Evolutionary conservation across 2,113 vertebrate species (phyloP).

Genomic region (Spheniscus mendiculus): DNA sequence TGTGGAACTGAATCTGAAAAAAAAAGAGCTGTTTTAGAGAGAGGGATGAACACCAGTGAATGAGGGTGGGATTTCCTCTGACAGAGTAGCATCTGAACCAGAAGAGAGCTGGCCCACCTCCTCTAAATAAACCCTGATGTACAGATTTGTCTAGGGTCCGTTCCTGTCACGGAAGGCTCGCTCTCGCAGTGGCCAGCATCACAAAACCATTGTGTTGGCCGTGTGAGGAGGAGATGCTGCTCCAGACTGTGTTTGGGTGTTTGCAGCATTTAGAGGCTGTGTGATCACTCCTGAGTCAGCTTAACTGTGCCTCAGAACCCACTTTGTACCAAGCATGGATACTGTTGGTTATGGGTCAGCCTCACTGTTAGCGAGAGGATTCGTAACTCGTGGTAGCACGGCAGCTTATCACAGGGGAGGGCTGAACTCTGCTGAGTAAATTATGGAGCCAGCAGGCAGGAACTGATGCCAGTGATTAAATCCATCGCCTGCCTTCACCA

Average conservation of each 20-base stretch:
- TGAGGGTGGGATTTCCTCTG: not conserved
- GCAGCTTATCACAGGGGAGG: not conserved
- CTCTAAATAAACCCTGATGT: not conserved
- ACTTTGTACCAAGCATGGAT: not conserved
- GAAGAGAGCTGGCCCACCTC: not conserved
- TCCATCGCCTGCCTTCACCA: not conserved
- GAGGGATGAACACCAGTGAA: not conserved
- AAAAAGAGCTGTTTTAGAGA: not conserved
- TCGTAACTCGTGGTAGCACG: not conserved
- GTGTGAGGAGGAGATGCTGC: not conserved
- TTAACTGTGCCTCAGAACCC: not conserved
- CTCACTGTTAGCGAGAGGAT: not conserved
- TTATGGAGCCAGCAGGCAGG: not conserved
- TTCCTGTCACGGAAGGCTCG: not conserved
- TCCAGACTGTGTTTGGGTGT: not conserved
- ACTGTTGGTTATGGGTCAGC: not conserved
- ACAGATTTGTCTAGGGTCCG: not conserved
- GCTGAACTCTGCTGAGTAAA: constrained; percentile 15
- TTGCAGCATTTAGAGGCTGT: not conserved
- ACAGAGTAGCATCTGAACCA: not conserved
- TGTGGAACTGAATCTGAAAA: not conserved
- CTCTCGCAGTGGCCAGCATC: not conserved
- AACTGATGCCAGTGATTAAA: constrained; percentile 24
- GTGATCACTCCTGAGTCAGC: not conserved
- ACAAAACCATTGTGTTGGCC: not conserved